Evolutionary conservation across 2,797 vertebrate genomes (phyloP), one percentile per base, ranked within the genome.

Genomic region (Ceryle rudis): DNA sequence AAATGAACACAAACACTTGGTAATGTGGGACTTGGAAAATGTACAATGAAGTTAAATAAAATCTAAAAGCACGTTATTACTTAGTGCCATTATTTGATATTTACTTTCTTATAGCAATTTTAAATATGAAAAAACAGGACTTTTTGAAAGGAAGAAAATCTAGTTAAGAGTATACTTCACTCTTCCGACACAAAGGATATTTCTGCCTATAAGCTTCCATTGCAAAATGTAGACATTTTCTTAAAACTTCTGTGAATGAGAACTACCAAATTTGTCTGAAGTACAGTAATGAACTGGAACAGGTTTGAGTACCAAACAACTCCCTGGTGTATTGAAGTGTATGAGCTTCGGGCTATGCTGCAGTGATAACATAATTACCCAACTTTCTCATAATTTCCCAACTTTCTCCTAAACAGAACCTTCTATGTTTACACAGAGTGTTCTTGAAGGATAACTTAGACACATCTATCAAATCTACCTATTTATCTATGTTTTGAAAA

Each of bases 1-100:
- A 98, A 97, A 98, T 17, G 97, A 97, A 96, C 91, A 95, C 66
- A 95, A 96, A 97, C 95, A 97, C 96, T 98, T 97, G 97, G 97
- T 98, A 96, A 98, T 66, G 90, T 91, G 94, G 96, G 95, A 97
- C 97, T 97, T 97, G 86, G 90, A 97, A 96, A 96, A 97, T 17
- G 79, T 86, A 97, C 95, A 98, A 89, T 65, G 75, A 97, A 95
- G 73, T 91, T 92, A 96, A 96, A 97, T 88, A 97, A 97, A 96
- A 94, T 81, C 88, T 95, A 85, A 97, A 97, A 95, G 95, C 73
- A 97, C 29, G 8, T 39, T 77, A 83, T 35, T 54, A 71, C 57
- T 90, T 75, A 95, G 86, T 94, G 87, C 81, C 65, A 96, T 70
- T 86, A 90, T 82, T 77, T 94, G 39, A 70, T 35, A 80, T 67